Conservation (phyloP, 2,888 invertebrate genomes). For the Isoperla grammatica region DNA sequence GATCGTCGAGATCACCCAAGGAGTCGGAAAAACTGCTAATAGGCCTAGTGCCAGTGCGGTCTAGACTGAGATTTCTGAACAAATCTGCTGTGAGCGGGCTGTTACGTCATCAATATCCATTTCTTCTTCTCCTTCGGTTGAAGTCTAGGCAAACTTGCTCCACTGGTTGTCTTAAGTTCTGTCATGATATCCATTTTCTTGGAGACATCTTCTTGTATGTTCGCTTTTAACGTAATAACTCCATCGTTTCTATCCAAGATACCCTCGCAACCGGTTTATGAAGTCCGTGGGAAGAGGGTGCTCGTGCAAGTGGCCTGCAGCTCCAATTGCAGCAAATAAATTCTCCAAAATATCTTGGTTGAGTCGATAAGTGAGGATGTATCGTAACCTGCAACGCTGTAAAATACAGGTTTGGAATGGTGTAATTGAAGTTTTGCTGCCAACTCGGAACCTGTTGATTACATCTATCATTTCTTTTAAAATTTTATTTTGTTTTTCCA, state of each 20-base stretch:
- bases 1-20: background rate
- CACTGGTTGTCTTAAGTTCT: no score
- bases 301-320: background rate
- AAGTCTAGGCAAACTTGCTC: no score
- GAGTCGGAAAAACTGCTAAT: background rate
- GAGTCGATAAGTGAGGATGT: background rate
- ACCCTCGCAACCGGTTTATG: background rate
- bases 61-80: no score
- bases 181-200: no score
- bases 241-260: background rate
- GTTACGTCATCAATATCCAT: no score
- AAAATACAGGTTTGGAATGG: background rate
- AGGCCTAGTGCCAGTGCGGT: background rate
- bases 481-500: background rate
- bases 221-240: no score
- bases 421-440: background rate
- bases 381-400: background rate
- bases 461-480: background rate
- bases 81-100: no score
- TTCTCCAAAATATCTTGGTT: constrained; percentile 4
- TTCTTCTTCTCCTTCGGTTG: no score
- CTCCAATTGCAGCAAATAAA: background rate
- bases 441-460: background rate
- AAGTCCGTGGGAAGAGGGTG: background rate
- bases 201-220: no score